phyloP scores from a whole-genome alignment of 2,888 invertebrate species.

The Euplexia lucipara region DNA sequence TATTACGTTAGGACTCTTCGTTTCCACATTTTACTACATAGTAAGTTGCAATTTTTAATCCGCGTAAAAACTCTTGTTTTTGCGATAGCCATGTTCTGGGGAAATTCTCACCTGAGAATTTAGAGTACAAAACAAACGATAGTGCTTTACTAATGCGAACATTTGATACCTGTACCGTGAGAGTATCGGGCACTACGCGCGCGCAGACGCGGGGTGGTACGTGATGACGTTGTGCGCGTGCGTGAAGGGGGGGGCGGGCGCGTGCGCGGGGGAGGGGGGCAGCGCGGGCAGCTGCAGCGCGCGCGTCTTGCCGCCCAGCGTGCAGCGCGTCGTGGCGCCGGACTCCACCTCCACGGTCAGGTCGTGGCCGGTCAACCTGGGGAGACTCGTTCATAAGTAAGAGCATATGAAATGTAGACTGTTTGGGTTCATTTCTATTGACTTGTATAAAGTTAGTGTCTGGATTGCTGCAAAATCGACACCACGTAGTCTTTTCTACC shows the following conservation, averaged over 20 bases:
- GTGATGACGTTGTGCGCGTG: slow-evolving; percentile 90
- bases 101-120: not conserved
- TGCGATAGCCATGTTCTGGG: too few species aligned
- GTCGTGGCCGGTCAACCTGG: slow-evolving; percentile 93
- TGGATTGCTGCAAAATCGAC: too few species aligned
- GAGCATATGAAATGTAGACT: too few species aligned
- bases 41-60: not conserved
- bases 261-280: slow-evolving; percentile 49
- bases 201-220: slow-evolving; percentile 86
- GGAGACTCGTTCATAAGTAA: not conserved
- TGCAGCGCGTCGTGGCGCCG: slow-evolving; percentile 94
- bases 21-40: not conserved
- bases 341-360: slow-evolving; percentile 94
- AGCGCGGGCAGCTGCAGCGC: slow-evolving; percentile 83
- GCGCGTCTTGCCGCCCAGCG: slow-evolving; percentile 95
- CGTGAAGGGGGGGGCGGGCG: slow-evolving; percentile 78
- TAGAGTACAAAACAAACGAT: not conserved
- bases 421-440: too few species aligned
- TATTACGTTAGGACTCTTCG: not conserved
- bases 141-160: not conserved
- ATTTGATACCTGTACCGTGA: not conserved
- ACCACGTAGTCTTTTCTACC: too few species aligned
- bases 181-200: slow-evolving; percentile 69
- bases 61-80: too few species aligned
- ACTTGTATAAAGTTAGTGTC: too few species aligned